Evolutionary conservation across 2,797 vertebrate species (phyloP), one percentile per base, ranked within the genome.

Genomic region (Amphiprion clarkii): DNA sequence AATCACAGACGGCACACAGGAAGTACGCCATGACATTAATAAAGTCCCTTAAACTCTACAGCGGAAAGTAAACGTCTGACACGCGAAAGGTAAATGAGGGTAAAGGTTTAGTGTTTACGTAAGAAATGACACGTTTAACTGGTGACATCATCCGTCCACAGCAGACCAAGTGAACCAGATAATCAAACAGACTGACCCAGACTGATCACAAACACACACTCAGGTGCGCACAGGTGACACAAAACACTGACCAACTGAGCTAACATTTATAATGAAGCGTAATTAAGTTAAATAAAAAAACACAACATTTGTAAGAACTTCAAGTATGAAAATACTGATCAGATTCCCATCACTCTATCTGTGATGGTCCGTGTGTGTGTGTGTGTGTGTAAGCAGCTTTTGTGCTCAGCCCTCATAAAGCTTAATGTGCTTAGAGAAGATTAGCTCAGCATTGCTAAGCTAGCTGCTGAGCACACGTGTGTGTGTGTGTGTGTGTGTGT

Each of bases 371-470:
- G 58, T 69, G 55, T 36, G 36, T 51, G 39, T 57, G 46, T 63
- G 53, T 68, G 6, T 65, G 61, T 60, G 61, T 78, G 62, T 87
- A 89, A 90, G 86, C 85, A 78, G 90, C 90, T 93, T 91, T 89
- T 82, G 62, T 76, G 66, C 84, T 92, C 87, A 89, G 79, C 55
- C 79, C 78, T 87, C 84, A 87, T 85, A 85, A 88, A 83, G 83
- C 86, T 93, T 91, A 90, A 84, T 83, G 87, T 90, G 76, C 88
- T 89, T 87, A 88, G 66, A 79, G 83, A 74, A 91, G 89, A 92
- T 92, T 92, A 92, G 87, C 88, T 84, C 82, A 66, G 73, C 23
- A 36, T 88, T 90, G 90, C 89, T 87, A 88, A 91, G 71, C 56
- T 91, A 90, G 83, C 85, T 76, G 79, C 78, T 87, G 66, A 40